Evolutionary conservation across 53 echinoderm and acorn worm genomes (phyloP).

Genomic region (Echinarachnius parma): DNA sequence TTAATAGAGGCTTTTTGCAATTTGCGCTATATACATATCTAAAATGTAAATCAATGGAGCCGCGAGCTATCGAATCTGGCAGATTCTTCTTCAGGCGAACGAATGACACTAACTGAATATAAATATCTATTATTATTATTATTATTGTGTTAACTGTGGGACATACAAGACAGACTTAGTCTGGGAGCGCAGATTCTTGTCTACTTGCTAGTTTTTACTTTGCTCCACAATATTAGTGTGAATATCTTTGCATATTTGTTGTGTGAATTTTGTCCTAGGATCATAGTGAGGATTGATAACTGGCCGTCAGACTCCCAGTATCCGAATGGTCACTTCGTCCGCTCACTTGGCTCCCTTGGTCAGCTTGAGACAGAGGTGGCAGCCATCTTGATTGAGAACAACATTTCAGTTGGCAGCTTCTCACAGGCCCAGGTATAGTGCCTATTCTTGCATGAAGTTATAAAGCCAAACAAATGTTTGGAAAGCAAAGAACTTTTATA

Average conservation of each 20-base stretch:
- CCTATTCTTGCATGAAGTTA: neutral
- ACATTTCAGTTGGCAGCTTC: constrained; percentile 68
- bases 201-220: neutral
- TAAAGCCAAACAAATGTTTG: neutral
- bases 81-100: too few species aligned
- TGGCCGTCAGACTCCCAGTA: constrained; percentile 91
- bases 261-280: constrained; percentile 22
- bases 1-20: too few species aligned
- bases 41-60: too few species aligned
- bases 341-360: constrained; percentile 80
- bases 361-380: constrained; percentile 88
- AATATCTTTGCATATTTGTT: neutral
- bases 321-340: constrained; percentile 97
- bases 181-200: neutral
- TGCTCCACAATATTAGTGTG: neutral
- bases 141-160: too few species aligned
- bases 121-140: too few species aligned
- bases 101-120: too few species aligned
- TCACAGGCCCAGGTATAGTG: constrained; percentile 70
- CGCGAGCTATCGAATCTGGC: too few species aligned
- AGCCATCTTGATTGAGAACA: constrained; percentile 82
- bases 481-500: too few species aligned
- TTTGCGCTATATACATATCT: too few species aligned
- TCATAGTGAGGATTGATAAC: constrained; percentile 85
- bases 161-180: neutral